Percentiles rank a stretch among this genome's conserved stretches.
phyloP scores from a whole-genome alignment of 2,797 vertebrate genomes.

The Myoxocephalus aenaeus region DNA sequence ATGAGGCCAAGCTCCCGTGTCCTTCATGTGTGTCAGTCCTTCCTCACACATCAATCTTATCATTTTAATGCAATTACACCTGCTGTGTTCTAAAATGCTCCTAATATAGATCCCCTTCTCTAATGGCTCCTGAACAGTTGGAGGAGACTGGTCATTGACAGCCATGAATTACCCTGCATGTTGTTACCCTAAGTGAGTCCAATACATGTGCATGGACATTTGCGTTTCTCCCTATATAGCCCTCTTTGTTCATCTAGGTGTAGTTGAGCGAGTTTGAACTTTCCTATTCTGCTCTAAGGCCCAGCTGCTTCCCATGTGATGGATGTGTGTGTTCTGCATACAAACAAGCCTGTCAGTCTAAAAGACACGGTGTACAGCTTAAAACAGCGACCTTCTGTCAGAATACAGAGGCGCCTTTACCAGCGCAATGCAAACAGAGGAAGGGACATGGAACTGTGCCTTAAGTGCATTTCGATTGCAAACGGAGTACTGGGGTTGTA shows the following conservation, averaged over 20 bases:
- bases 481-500: conserved; percentile 45
- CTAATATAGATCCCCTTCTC: conserved; percentile 23
- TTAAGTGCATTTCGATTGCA: conserved; percentile 70
- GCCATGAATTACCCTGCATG: conserved; percentile 22
- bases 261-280: conserved; percentile 64
- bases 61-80: conserved; percentile 65
- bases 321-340: conserved; percentile 74
- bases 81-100: conserved; percentile 43
- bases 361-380: conserved; percentile 67
- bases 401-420: conserved; percentile 64
- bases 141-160: conserved; percentile 22
- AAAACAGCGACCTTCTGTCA: conserved; percentile 59
- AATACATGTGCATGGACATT: conserved; percentile 11
- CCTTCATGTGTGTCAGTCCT: conserved; percentile 68
- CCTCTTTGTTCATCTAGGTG: conserved; percentile 55
- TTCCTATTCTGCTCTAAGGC: conserved; percentile 62
- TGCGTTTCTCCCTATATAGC: conserved; percentile 27
- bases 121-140: conserved; percentile 23
- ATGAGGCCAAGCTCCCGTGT: conserved; percentile 60
- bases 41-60: conserved; percentile 57
- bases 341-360: conserved; percentile 74
- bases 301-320: conserved; percentile 71
- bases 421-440: conserved; percentile 53
- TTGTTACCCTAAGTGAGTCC: conserved; percentile 7
- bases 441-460: conserved; percentile 56